phyloP scores from a whole-genome alignment of 2,113 vertebrate genomes.

The Sturnus vulgaris region DNA sequence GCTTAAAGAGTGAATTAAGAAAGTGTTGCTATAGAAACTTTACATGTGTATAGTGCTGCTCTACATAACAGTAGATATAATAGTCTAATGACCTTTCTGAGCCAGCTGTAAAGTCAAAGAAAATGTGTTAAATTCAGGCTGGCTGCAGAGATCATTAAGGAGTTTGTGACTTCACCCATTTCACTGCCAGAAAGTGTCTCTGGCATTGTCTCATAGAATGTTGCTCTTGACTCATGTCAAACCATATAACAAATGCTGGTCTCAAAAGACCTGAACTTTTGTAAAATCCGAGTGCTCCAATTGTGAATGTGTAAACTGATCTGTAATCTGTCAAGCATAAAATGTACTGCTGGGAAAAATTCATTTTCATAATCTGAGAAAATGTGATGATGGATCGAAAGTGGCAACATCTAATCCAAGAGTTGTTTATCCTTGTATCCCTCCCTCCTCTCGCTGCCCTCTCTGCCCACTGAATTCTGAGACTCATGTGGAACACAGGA shows the following conservation, averaged over 20 bases:
- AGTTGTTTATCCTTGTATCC: neutral
- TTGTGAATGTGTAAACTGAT: conserved; percentile 29
- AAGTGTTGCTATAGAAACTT: conserved; percentile 67
- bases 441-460: neutral
- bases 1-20: conserved; percentile 75
- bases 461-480: neutral
- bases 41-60: conserved; percentile 16
- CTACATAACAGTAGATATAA: conserved; percentile 18
- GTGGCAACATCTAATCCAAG: conserved; percentile 38
- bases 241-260: neutral
- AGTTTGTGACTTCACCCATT: neutral
- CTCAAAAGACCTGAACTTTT: conserved; percentile 3
- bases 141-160: conserved; percentile 9
- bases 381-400: neutral
- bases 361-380: conserved; percentile 60
- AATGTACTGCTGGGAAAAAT: conserved; percentile 46
- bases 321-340: conserved; percentile 51
- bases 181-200: neutral
- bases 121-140: neutral
- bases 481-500: neutral
- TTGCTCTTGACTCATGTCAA: neutral
- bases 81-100: conserved; percentile 44
- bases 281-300: neutral
- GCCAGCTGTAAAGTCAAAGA: conserved; percentile 3
- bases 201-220: neutral